Conservation (phyloP, 2,888 invertebrate genomes). For the Agonopterix subpropinquella region DNA sequence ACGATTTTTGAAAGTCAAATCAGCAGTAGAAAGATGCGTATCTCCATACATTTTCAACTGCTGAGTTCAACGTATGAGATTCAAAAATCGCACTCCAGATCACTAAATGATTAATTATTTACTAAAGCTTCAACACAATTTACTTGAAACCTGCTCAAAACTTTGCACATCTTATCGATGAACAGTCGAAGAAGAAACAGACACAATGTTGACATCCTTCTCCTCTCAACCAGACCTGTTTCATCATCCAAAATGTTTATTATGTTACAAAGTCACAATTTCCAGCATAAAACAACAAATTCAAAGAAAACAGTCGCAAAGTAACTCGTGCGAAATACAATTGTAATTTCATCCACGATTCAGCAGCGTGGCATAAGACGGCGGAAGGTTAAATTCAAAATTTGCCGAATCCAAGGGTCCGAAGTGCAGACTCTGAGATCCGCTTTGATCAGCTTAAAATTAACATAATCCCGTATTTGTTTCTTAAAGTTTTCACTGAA, state of each 20-base stretch:
- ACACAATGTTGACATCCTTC: too few relatives aligned
- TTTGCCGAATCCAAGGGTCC: conserved; percentile 7
- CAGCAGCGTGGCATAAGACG: not conserved
- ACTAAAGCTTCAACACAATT: too few relatives aligned
- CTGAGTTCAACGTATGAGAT: too few relatives aligned
- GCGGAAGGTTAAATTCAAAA: conserved; percentile 16
- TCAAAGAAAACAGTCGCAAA: not conserved
- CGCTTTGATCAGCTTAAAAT: conserved; percentile 47
- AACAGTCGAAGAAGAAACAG: too few relatives aligned
- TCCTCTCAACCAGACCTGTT: too few relatives aligned
- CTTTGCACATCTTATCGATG: too few relatives aligned
- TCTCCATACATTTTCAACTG: too few relatives aligned
- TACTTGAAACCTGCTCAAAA: too few relatives aligned
- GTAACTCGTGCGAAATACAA: not conserved
- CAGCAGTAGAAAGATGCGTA: too few relatives aligned
- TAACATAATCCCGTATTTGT: conserved; percentile 68
- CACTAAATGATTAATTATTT: too few relatives aligned
- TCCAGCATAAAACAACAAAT: not conserved
- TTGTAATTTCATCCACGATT: not conserved
- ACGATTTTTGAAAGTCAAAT: too few relatives aligned
- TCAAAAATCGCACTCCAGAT: too few relatives aligned
- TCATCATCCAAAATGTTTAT: not conserved
- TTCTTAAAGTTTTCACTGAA: conserved; percentile 59
- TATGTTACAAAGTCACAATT: not conserved
- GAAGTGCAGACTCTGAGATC: conserved; percentile 1